phyloP scores from a whole-genome alignment of 1,140 invertebrate species.

The Hyphantria cunea region DNA sequence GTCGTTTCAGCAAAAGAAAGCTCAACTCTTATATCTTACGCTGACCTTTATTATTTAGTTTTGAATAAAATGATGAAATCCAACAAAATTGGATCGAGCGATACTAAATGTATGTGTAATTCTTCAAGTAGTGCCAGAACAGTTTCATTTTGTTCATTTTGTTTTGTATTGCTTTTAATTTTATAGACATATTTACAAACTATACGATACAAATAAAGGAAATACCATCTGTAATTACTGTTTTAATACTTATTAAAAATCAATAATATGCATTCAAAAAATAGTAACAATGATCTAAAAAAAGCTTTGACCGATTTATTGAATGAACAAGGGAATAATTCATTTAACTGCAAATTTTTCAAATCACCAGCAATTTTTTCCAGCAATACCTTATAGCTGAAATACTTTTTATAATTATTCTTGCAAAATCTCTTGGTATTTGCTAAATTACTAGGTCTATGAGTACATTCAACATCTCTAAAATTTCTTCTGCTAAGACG shows the following conservation, averaged over 20 bases:
- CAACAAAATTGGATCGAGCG: conserved; percentile 29
- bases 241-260: no score
- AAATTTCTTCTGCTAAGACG: neutral
- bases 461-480: neutral
- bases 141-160: conserved; percentile 7
- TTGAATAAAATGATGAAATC: conserved; percentile 46
- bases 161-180: conserved; percentile 2
- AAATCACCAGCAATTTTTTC: conserved; percentile 48
- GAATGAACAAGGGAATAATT: conserved; percentile 48
- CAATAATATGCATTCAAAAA: conserved; percentile 7
- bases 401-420: neutral
- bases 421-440: neutral
- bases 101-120: conserved; percentile 47
- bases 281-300: neutral
- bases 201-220: no score
- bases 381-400: conserved; percentile 48
- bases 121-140: conserved; percentile 4
- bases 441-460: neutral
- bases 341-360: conserved; percentile 50
- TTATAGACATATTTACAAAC: no score
- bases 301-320: neutral
- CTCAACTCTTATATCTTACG: conserved; percentile 41
- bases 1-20: neutral
- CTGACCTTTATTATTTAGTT: conserved; percentile 57
- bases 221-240: no score